phyloP scores from a whole-genome alignment of 2,113 vertebrate species.

The Thymallus thymallus region DNA sequence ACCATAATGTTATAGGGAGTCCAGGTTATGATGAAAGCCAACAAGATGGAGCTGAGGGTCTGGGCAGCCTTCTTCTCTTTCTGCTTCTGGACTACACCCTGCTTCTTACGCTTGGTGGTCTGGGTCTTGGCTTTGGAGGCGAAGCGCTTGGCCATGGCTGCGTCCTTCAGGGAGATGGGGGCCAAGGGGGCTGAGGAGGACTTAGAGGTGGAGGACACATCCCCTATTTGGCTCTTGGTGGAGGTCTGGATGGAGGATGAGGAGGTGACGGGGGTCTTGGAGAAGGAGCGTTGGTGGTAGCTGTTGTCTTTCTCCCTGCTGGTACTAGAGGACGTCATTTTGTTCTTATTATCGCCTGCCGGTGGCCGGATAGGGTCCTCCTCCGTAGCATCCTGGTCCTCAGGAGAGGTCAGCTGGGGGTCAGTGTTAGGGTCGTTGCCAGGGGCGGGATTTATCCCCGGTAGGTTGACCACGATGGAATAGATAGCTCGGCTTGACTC shows the following conservation, averaged over 20 bases:
- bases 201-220: constrained; percentile 36
- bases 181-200: constrained; percentile 62
- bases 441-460: constrained; percentile 65
- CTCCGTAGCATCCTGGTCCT: constrained; percentile 71
- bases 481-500: constrained; percentile 78
- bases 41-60: constrained; percentile 93
- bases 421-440: neutral
- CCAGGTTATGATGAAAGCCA: constrained; percentile 96
- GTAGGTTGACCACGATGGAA: constrained; percentile 79
- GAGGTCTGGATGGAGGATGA: constrained; percentile 59
- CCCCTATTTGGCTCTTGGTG: neutral
- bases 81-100: constrained; percentile 81
- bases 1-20: constrained; percentile 98
- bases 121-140: constrained; percentile 87
- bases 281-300: constrained; percentile 70
- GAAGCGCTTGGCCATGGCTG: constrained; percentile 83
- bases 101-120: constrained; percentile 87
- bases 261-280: constrained; percentile 69
- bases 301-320: constrained; percentile 56
- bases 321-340: neutral
- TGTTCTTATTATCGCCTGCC: neutral
- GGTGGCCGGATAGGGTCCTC: constrained; percentile 56
- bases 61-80: constrained; percentile 87
- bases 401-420: constrained; percentile 69
- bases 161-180: constrained; percentile 82